A percentile compares a stretch with the other conserved stretches of the same genome.
These are phyloP conservation scores for Sphaerophoria taeniata DNA, from an alignment of 2,888 invertebrate species.

Conservation along the genomic window DNA sequence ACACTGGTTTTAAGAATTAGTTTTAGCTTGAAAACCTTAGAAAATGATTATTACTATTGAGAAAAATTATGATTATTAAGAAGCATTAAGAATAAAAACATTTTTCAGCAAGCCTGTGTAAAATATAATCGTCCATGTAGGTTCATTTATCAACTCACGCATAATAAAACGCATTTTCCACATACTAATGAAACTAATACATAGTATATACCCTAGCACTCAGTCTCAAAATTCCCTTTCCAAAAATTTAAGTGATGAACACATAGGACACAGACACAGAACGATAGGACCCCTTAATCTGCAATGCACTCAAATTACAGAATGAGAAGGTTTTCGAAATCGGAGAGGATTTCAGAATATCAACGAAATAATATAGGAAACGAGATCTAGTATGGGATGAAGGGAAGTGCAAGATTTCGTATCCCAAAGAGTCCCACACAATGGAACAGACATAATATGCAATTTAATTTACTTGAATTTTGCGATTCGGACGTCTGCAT, in stretches of 20 bases:
- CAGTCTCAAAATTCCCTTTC: conserved; percentile 40
- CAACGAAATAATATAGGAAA: conserved; percentile 18
- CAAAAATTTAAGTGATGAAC: conserved; percentile 48
- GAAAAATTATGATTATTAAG: no score
- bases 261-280: conserved; percentile 42
- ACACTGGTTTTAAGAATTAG: no score
- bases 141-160: conserved; percentile 57
- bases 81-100: conserved; percentile 67
- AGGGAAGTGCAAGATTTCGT: conserved; percentile 55
- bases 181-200: conserved; percentile 14
- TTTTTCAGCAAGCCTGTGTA: conserved; percentile 57
- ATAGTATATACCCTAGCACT: conserved; percentile 13
- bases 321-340: conserved; percentile 54
- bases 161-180: conserved; percentile 63
- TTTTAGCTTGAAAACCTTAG: no score
- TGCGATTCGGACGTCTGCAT: conserved; percentile 78
- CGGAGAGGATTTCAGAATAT: conserved; percentile 60
- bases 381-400: neutral
- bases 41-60: no score
- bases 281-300: conserved; percentile 68
- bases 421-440: conserved; percentile 71
- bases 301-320: conserved; percentile 67
- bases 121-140: conserved; percentile 51
- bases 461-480: conserved; percentile 76
- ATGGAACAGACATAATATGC: conserved; percentile 75